Conservation (phyloP, 1,140 invertebrate species). For the Palaemon carinicauda region DNA sequence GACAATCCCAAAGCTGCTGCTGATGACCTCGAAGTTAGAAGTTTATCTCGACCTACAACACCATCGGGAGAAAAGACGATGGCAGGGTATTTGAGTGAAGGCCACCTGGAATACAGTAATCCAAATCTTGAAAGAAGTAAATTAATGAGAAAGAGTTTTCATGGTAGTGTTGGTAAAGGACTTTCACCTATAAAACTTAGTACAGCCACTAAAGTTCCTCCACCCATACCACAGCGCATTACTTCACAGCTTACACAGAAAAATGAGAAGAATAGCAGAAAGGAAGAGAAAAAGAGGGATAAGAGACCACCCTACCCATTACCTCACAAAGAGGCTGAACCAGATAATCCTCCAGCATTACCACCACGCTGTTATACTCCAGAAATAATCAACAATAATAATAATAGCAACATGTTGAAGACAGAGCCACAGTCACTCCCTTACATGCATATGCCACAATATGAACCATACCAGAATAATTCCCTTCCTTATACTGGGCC, state of each 20-base stretch:
- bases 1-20: conserved; percentile 67
- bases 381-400: conserved; percentile 50
- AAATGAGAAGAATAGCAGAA: conserved; percentile 24
- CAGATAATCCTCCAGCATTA: conserved; percentile 51
- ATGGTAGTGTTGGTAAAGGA: conserved; percentile 81
- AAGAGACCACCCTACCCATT: conserved; percentile 55
- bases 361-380: conserved; percentile 58
- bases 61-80: conserved; percentile 71
- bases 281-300: conserved; percentile 51
- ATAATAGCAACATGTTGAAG: conserved; percentile 47
- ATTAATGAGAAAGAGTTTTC: conserved; percentile 88
- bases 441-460: conserved; percentile 43
- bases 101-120: conserved; percentile 83
- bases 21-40: conserved; percentile 57
- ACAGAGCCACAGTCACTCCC: conserved; percentile 51
- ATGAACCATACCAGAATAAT: conserved; percentile 40
- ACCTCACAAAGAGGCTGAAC: conserved; percentile 23
- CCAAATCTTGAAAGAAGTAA: conserved; percentile 85
- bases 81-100: conserved; percentile 83
- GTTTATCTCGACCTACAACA: conserved; percentile 56
- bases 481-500: conserved; percentile 33
- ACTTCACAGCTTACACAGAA: conserved; percentile 77
- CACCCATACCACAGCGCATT: conserved; percentile 83
- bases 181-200: conserved; percentile 72
- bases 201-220: conserved; percentile 76